Conservation (phyloP, 2,797 vertebrate genomes). For the Melanotaenia boesemani region DNA sequence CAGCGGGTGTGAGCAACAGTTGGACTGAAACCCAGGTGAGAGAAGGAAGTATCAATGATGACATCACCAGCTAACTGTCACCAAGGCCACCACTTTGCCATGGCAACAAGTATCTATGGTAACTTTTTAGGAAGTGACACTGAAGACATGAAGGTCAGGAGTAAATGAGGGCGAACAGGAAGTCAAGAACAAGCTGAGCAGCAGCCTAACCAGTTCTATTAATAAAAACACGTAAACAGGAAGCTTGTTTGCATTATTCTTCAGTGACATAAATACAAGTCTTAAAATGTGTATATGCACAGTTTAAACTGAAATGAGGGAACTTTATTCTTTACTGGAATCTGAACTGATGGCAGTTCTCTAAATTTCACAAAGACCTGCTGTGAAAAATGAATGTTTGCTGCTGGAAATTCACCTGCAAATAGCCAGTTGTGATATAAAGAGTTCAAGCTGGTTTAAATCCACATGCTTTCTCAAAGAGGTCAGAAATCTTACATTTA, state of each 20-base stretch:
- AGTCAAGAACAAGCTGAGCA: neutral
- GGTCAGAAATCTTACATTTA: too few relatives aligned
- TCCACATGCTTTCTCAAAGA: too few relatives aligned
- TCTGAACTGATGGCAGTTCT: too few relatives aligned
- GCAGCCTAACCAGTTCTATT: neutral
- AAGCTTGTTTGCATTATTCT: slow-evolving; percentile 4
- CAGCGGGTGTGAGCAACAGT: slow-evolving; percentile 45
- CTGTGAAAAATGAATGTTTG: too few relatives aligned
- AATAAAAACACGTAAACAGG: neutral
- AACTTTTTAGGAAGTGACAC: slow-evolving; percentile 61
- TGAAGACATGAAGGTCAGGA: slow-evolving; percentile 43
- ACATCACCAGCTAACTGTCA: slow-evolving; percentile 33
- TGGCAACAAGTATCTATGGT: slow-evolving; percentile 69
- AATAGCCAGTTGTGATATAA: too few relatives aligned
- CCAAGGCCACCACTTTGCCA: slow-evolving; percentile 55
- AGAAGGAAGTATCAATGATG: slow-evolving; percentile 38
- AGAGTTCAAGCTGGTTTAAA: too few relatives aligned
- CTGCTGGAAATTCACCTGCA: too few relatives aligned
- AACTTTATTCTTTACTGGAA: too few relatives aligned
- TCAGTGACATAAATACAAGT: neutral
- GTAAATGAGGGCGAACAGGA: neutral
- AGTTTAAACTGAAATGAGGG: too few relatives aligned
- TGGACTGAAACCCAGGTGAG: slow-evolving; percentile 54
- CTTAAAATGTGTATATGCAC: neutral
- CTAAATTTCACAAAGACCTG: too few relatives aligned